Conservation (phyloP, 1,140 invertebrate species). For the Lethocerus indicus region DNA sequence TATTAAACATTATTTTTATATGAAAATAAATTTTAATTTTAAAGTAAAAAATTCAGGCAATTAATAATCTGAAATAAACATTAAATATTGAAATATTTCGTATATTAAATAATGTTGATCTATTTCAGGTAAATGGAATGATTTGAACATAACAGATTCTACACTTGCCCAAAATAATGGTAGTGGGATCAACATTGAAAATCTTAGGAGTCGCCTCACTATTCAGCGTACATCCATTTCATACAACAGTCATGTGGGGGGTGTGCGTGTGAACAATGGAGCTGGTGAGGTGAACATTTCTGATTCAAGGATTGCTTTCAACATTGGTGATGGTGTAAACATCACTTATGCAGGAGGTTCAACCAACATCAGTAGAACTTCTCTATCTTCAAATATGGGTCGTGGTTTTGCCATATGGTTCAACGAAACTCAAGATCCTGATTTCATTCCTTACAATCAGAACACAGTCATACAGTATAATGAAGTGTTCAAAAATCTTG, state of each 20-base stretch:
- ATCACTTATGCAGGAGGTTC: conserved; percentile 83
- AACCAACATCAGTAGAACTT: conserved; percentile 68
- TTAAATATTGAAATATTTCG: too few relatives aligned
- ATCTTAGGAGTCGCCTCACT: conserved; percentile 61
- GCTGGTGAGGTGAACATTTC: conserved; percentile 88
- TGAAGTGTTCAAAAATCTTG: conserved; percentile 63
- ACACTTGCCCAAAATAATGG: conserved; percentile 79
- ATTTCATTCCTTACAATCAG: conserved; percentile 62
- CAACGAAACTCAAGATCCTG: conserved; percentile 66
- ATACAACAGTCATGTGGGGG: conserved; percentile 73
- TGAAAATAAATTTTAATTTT: too few relatives aligned
- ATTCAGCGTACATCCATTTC: conserved; percentile 66
- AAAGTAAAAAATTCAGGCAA: too few relatives aligned
- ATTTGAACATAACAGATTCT: conserved; percentile 73
- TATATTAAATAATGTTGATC: too few relatives aligned
- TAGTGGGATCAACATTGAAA: conserved; percentile 74
- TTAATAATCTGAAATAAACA: too few relatives aligned
- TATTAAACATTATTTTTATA: too few relatives aligned
- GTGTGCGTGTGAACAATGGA: conserved; percentile 68
- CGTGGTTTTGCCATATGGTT: conserved; percentile 57
- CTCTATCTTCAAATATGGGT: conserved; percentile 60
- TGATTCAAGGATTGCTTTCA: conserved; percentile 71
- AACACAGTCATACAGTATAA: conserved; percentile 76
- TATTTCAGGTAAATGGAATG: conserved; percentile 59
- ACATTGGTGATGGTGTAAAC: conserved; percentile 80